Conservation (phyloP, 2,797 vertebrate genomes). For the Hippoglossus hippoglossus region DNA sequence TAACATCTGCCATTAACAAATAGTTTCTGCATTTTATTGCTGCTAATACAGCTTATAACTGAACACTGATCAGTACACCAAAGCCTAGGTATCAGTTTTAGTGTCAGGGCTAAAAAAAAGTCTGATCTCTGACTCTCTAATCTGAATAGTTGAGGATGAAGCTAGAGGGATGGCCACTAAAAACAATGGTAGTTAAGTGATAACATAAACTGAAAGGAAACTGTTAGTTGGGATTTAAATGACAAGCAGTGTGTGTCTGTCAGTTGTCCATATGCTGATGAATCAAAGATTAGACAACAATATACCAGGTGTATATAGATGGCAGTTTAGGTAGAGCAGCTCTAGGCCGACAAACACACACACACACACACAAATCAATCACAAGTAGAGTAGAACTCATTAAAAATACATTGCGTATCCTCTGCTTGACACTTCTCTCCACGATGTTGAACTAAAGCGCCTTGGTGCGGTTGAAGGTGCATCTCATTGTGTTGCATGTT, state of each 20-base stretch:
- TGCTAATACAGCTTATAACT: no score
- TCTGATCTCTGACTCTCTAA: not conserved
- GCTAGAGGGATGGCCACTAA: not conserved
- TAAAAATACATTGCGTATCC: conserved; percentile 53
- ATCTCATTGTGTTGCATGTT: conserved; percentile 9
- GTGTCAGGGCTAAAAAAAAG: not conserved
- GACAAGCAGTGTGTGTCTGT: conserved; percentile 19
- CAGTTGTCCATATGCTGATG: conserved; percentile 17
- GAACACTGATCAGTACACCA: no score
- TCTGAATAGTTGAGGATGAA: not conserved
- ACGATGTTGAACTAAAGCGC: conserved; percentile 43
- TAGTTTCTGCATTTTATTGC: no score
- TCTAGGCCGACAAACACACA: conserved; percentile 10
- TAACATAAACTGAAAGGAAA: conserved; percentile 2
- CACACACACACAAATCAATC: conserved; percentile 3
- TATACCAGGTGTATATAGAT: conserved; percentile 22
- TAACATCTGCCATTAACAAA: not conserved
- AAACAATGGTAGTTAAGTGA: not conserved
- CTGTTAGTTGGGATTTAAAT: conserved; percentile 20
- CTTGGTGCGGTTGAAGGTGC: conserved; percentile 2
- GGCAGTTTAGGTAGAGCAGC: conserved; percentile 13
- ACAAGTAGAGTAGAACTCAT: conserved; percentile 34
- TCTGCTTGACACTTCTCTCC: conserved; percentile 20
- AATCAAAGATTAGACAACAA: conserved; percentile 54
- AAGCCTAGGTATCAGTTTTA: not conserved